Evolutionary conservation across 2,797 vertebrate species (phyloP).

Genomic region (Sebastes vulpes): DNA sequence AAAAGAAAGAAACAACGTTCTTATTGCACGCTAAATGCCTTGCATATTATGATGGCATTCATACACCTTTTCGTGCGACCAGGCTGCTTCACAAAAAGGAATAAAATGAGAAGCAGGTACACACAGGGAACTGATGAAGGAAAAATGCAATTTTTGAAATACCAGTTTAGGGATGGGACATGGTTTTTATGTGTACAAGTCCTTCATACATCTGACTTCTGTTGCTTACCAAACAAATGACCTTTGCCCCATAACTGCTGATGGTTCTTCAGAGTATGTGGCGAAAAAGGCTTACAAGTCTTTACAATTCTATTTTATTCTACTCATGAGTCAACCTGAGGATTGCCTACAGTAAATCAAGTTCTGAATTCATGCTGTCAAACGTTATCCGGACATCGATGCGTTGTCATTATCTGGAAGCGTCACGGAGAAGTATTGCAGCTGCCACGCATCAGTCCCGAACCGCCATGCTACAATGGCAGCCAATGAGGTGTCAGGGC

Average conservation of each 20-base stretch:
- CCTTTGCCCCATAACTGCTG: no score
- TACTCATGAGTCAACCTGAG: background rate
- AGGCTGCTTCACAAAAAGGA: background rate
- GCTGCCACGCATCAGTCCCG: constrained; percentile 51
- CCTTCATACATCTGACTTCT: background rate
- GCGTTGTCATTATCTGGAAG: constrained; percentile 20
- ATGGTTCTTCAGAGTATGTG: background rate
- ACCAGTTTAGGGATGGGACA: background rate
- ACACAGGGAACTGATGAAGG: background rate
- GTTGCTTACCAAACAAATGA: background rate
- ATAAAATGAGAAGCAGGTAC: background rate
- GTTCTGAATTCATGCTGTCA: constrained; percentile 21
- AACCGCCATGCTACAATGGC: constrained; percentile 32
- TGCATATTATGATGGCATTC: no score
- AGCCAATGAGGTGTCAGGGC: constrained; percentile 63
- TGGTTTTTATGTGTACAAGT: background rate
- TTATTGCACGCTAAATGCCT: no score
- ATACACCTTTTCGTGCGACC: background rate
- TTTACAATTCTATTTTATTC: background rate
- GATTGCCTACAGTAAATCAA: constrained; percentile 15
- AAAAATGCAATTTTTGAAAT: background rate
- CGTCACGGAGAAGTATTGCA: constrained; percentile 14
- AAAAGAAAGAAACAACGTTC: no score
- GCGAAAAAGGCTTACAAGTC: background rate
- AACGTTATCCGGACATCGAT: constrained; percentile 29